These are phyloP conservation scores for Drosophila stalkeri DNA, from an alignment of 2,888 invertebrate species.

Conservation along the genomic window DNA sequence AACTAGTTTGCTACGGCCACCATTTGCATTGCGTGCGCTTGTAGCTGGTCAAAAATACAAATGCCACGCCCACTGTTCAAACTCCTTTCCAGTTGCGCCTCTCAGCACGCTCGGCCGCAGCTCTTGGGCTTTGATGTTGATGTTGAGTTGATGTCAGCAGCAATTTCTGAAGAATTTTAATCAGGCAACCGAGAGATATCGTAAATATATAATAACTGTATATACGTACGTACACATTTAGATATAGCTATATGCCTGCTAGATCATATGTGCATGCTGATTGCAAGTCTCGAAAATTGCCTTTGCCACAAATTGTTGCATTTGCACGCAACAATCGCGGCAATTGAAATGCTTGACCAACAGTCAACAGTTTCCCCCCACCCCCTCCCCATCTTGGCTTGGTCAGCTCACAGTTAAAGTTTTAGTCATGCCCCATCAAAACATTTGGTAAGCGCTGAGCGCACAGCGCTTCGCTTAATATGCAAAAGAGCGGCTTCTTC, in stretches of 20 bases:
- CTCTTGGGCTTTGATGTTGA: not conserved
- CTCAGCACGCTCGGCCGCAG: not conserved
- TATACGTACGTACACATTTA: constrained; percentile 10
- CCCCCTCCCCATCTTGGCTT: not conserved
- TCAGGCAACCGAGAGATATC: constrained; percentile 39
- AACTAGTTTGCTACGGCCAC: constrained; percentile 32
- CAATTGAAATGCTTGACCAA: constrained; percentile 70
- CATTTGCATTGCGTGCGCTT: constrained; percentile 36
- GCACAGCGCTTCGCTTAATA: constrained; percentile 66
- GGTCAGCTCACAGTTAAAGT: not conserved
- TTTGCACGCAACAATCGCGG: constrained; percentile 68
- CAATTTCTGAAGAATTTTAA: constrained; percentile 63
- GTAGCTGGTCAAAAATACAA: not conserved
- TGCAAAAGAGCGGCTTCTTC: constrained; percentile 54
- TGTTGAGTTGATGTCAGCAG: constrained; percentile 22
- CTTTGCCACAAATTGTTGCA: constrained; percentile 71
- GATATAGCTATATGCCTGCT: constrained; percentile 35
- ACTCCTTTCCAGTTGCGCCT: not conserved
- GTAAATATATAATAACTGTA: constrained; percentile 7
- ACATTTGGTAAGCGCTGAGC: constrained; percentile 32
- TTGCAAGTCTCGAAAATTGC: constrained; percentile 58
- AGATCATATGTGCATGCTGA: constrained; percentile 56
- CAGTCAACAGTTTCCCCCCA: not conserved
- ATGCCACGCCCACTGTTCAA: not conserved
- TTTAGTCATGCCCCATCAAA: constrained; percentile 35